Evolutionary conservation across 2,113 vertebrate species (phyloP).

Genomic region (Vulpes vulpes): DNA sequence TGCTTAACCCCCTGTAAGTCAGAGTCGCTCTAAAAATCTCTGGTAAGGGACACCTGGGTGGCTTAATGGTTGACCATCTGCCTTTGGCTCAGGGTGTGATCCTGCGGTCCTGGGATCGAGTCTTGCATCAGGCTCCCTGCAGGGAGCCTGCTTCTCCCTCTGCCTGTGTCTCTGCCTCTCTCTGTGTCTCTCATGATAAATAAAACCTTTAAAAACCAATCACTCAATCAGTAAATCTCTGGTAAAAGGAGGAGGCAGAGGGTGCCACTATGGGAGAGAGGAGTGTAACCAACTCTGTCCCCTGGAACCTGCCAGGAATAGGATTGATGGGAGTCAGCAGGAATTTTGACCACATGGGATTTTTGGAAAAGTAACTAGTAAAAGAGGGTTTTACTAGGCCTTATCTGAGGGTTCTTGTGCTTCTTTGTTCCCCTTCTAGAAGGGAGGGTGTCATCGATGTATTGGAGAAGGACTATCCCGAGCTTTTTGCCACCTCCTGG

Average conservation of each 20-base stretch:
- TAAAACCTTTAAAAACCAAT: no score
- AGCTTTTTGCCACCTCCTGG: neutral
- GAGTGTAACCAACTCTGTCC: neutral
- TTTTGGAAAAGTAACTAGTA: slow-evolving; percentile 69
- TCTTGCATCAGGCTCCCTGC: no score
- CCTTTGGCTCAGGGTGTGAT: no score
- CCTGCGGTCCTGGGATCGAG: no score
- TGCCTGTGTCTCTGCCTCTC: no score
- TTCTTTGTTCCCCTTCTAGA: neutral
- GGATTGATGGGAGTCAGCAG: neutral
- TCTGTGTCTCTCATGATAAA: no score
- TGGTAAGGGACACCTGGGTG: no score
- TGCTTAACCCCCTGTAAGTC: neutral
- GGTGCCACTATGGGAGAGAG: neutral
- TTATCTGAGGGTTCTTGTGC: slow-evolving; percentile 59
- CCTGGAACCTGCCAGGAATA: neutral
- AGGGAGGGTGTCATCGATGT: neutral
- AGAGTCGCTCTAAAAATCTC: neutral
- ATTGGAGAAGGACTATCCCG: neutral
- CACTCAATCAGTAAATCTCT: neutral
- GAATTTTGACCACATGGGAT: neutral
- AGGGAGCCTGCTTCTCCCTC: no score
- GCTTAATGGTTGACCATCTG: no score
- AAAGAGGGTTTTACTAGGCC: neutral
- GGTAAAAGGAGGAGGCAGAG: neutral